phyloP scores from a whole-genome alignment of 1,140 invertebrate genomes.

The Eumaeus atala region DNA sequence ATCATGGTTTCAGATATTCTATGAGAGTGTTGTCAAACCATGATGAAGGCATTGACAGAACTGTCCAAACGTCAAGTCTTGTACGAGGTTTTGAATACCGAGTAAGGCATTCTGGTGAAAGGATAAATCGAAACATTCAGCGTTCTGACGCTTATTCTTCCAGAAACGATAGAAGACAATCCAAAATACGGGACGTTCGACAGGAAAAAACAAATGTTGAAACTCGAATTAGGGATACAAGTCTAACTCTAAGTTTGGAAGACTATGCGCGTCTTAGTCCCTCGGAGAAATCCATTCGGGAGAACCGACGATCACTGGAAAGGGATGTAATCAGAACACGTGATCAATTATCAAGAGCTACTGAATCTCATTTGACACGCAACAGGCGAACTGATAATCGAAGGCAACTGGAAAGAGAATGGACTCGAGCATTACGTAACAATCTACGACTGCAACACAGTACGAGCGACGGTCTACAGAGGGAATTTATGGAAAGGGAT shows the following conservation, averaged over 20 bases:
- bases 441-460: too few relatives aligned
- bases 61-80: not conserved
- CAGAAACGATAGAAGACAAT: not conserved
- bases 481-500: too few relatives aligned
- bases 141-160: not conserved
- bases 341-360: not conserved
- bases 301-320: not conserved
- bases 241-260: not conserved
- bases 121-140: too few relatives aligned
- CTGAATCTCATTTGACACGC: not conserved
- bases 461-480: too few relatives aligned
- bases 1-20: not conserved
- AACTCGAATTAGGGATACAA: not conserved
- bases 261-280: not conserved
- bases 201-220: not conserved
- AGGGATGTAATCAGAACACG: not conserved
- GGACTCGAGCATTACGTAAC: too few relatives aligned
- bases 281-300: too few relatives aligned
- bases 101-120: too few relatives aligned
- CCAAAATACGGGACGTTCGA: not conserved
- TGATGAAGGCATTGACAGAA: not conserved
- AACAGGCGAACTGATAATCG: not conserved
- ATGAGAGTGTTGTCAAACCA: not conserved
- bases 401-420: too few relatives aligned
- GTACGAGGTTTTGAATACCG: too few relatives aligned